Percentiles rank a stretch among this genome's conserved stretches.
phyloP scores from a whole-genome alignment of 2,888 invertebrate species.

The Imbricaverruca yamaguchii region DNA sequence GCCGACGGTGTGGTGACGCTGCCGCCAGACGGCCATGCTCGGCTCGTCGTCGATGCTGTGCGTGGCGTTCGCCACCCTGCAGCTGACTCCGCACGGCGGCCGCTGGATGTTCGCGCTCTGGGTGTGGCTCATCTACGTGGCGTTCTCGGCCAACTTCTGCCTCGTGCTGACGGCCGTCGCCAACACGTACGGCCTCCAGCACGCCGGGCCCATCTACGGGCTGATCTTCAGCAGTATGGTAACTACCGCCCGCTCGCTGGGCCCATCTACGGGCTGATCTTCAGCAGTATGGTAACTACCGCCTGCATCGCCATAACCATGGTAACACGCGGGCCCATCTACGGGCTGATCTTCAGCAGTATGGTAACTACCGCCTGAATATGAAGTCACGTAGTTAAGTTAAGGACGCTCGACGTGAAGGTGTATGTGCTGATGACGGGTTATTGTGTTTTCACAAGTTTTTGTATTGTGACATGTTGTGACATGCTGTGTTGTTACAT shows the following conservation, averaged over 20 bases:
- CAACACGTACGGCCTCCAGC: slow-evolving; percentile 39
- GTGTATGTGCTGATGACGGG: no score
- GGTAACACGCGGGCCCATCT: slow-evolving; percentile 36
- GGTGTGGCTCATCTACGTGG: slow-evolving; percentile 40
- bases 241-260: slow-evolving; percentile 27
- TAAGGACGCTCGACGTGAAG: no score
- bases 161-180: slow-evolving; percentile 41
- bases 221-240: slow-evolving; percentile 32
- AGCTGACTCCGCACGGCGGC: slow-evolving; percentile 36
- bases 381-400: no score
- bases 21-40: slow-evolving; percentile 35
- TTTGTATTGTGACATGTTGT: no score
- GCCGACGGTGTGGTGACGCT: no score
- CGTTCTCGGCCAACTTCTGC: slow-evolving; percentile 40
- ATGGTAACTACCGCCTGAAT: slow-evolving; percentile 27
- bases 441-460: no score
- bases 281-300: slow-evolving; percentile 31
- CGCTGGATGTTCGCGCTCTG: slow-evolving; percentile 37
- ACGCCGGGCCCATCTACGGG: slow-evolving; percentile 36
- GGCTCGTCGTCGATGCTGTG: slow-evolving; percentile 26
- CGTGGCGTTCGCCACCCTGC: slow-evolving; percentile 35
- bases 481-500: no score
- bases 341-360: slow-evolving; percentile 32
- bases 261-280: slow-evolving; percentile 32
- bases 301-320: slow-evolving; percentile 37